Percentiles rank a stretch among this genome's conserved stretches.
Evolutionary conservation across 2,797 vertebrate species (phyloP).

Genomic region (Crypturellus tataupa): DNA sequence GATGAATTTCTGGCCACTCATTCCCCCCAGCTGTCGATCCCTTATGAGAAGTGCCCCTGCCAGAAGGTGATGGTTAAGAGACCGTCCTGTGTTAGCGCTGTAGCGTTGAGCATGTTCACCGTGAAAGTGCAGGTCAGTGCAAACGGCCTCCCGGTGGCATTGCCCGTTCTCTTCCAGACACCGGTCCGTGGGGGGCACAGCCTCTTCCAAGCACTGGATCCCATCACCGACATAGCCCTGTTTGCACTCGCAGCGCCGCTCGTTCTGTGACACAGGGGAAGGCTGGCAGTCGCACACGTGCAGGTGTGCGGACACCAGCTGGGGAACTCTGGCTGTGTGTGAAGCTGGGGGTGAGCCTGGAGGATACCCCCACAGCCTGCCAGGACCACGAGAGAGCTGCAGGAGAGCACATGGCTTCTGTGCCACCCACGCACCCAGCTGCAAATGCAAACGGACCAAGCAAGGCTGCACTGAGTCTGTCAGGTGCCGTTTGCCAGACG

Average conservation of each 20-base stretch:
- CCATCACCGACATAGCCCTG: conserved; percentile 90
- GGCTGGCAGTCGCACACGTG: neutral
- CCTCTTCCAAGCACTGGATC: conserved; percentile 90
- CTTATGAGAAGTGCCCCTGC: neutral
- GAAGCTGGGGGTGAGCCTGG: neutral
- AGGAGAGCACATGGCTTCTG: neutral
- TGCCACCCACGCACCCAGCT: neutral
- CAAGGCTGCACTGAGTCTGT: neutral
- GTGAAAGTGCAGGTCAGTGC: conserved; percentile 92
- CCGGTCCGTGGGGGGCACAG: conserved; percentile 86
- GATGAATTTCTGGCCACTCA: accelerated
- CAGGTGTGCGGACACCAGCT: neutral
- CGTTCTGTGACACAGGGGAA: conserved; percentile 82
- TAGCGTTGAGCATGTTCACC: conserved; percentile 64
- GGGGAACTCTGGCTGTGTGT: neutral
- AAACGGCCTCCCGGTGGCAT: conserved; percentile 87
- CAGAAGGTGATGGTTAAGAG: neutral
- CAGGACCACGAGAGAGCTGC: neutral
- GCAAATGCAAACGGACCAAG: neutral
- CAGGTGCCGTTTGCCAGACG: neutral
- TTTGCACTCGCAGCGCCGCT: conserved; percentile 88
- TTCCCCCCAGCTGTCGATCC: neutral
- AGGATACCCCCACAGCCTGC: neutral
- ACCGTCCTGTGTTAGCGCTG: too few relatives aligned
- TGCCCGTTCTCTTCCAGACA: conserved; percentile 88